These are phyloP conservation scores for Scelioninae gen. 1 DNA, from an alignment of 2,888 invertebrate species.

Conservation along the genomic window DNA sequence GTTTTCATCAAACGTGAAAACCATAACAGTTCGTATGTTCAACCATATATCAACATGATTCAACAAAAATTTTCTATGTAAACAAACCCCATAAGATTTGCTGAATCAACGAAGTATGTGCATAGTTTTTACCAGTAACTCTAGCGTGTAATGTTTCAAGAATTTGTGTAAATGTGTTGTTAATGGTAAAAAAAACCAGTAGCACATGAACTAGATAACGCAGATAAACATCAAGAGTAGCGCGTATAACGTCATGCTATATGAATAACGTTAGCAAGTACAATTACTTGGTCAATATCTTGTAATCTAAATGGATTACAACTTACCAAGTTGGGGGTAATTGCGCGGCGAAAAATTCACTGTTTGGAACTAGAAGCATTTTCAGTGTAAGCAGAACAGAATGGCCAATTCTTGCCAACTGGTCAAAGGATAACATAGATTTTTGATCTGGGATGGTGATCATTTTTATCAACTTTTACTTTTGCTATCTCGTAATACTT, in stretches of 20 bases:
- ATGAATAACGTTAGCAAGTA: conserved; percentile 43
- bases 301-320: conserved; percentile 66
- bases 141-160: conserved; percentile 36
- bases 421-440: conserved; percentile 29
- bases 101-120: neutral
- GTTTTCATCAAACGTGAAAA: too few relatives aligned
- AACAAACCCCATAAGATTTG: too few relatives aligned
- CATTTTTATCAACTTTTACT: neutral
- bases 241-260: conserved; percentile 48
- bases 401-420: conserved; percentile 30
- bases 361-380: conserved; percentile 36
- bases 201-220: conserved; percentile 52
- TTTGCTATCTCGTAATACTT: conserved; percentile 7
- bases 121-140: conserved; percentile 3
- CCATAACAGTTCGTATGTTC: too few relatives aligned
- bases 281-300: conserved; percentile 63
- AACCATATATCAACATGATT: too few relatives aligned
- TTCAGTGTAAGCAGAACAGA: conserved; percentile 17
- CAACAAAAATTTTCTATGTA: too few relatives aligned
- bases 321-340: conserved; percentile 46
- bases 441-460: conserved; percentile 11
- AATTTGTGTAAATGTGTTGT: conserved; percentile 33
- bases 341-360: conserved; percentile 50
- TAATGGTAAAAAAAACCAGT: conserved; percentile 51
- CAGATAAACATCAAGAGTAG: conserved; percentile 35